Evolutionary conservation across 2,888 invertebrate genomes (phyloP), one percentile per base, ranked within the genome.

Genomic region (Hydroisotoma schaefferi): DNA sequence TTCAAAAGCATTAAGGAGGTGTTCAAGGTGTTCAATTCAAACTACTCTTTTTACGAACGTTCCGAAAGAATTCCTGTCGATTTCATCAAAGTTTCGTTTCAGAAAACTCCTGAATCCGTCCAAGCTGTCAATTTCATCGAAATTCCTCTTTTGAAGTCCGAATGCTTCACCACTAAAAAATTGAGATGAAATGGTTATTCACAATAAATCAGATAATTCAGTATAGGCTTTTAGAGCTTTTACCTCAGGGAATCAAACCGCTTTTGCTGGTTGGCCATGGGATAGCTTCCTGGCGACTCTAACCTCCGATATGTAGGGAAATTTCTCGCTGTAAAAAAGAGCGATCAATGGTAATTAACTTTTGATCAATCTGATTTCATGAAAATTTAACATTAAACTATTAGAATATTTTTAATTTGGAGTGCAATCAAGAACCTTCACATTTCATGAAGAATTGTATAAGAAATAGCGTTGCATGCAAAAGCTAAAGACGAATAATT

Each of bases 71-170:
- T 72, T 69, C 44, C 74, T 64, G 56, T 75, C 75, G 56, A 75
- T 75, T 61, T 76, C 76, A 61, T 75, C 76, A 55, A 75, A 75
- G 60, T 75, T 76, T 46, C 77, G 73, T 78, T 81, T 82, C 68
- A 80, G 79, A 76, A 82, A 83, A 55, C 80, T 79, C 71, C 81
- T 80, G 73, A 83, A 76, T 27, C 79, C 80, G 6, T 80, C 79
- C 28, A 82, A 77, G n/a, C n/a, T n/a, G 75, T 84, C 83, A 63
- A 84, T 84, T 75, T 84, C 83, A 70, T 72, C 70, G 49, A 72
- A 70, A 52, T 70, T 72, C 54, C 67, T 37, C 78, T 82, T 82
- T 69, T 80, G 79, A 76, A 82, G 79, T 71, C 82, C 80, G 73
- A 83, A 77, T 29, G 79, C 80, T 5, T 70, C 60, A 10, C 75